Conservation (phyloP, 1,140 invertebrate genomes). For the Drosophila neocordata region DNA sequence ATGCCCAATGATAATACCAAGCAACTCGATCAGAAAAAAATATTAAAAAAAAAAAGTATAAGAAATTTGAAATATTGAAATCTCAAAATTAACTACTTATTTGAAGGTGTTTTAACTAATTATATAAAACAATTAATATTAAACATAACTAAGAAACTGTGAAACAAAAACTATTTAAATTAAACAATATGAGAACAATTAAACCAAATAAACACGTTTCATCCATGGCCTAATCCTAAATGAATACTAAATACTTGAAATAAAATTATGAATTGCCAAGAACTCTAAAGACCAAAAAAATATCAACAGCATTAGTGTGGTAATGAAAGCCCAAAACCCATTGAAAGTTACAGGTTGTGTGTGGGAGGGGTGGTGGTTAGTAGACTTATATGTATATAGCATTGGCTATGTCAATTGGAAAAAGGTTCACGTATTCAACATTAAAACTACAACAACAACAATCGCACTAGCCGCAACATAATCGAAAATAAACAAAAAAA, state of each 20-base stretch:
- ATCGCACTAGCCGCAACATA: slow-evolving; percentile 58
- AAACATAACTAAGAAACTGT: too few relatives aligned
- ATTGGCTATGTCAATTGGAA: slow-evolving; percentile 60
- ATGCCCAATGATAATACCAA: too few relatives aligned
- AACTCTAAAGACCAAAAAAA: slow-evolving; percentile 41
- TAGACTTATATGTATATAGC: slow-evolving; percentile 36
- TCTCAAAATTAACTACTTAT: too few relatives aligned
- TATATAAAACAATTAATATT: too few relatives aligned
- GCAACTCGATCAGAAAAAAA: too few relatives aligned
- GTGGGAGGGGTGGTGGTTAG: slow-evolving; percentile 2
- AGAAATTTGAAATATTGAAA: too few relatives aligned
- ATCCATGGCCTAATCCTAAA: slow-evolving; percentile 38
- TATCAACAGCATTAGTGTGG: slow-evolving; percentile 18
- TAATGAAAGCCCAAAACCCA: slow-evolving; percentile 41
- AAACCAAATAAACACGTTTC: slow-evolving; percentile 26
- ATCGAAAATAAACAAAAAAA: slow-evolving; percentile 36
- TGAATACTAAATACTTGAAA: slow-evolving; percentile 44
- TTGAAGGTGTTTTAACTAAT: too few relatives aligned
- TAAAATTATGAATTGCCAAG: slow-evolving; percentile 72
- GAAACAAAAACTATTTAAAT: too few relatives aligned
- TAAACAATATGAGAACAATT: background rate
- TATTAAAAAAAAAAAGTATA: too few relatives aligned
- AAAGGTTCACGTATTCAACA: slow-evolving; percentile 67
- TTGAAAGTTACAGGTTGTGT: too few relatives aligned
- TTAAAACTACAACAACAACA: slow-evolving; percentile 56